These are phyloP conservation scores for Sthenelais limicola DNA, from an alignment of 2,888 invertebrate species.

Conservation along the genomic window DNA sequence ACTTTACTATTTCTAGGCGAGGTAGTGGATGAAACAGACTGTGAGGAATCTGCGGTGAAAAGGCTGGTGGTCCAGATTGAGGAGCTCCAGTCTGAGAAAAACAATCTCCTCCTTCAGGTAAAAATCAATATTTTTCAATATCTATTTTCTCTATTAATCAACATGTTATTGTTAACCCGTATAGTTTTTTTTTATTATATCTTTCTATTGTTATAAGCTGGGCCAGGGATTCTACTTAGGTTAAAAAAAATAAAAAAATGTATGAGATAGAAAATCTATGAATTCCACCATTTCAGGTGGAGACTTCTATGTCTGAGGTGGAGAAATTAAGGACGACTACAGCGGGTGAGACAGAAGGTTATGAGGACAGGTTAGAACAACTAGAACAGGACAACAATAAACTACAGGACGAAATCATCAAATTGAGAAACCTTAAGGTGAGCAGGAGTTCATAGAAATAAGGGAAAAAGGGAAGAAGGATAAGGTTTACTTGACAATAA, in stretches of 20 bases:
- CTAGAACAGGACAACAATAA: slow-evolving; percentile 22
- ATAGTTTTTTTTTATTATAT: no score
- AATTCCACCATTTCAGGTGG: background rate
- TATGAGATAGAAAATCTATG: no score
- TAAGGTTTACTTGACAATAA: no score
- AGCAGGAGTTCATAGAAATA: no score
- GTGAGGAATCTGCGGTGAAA: background rate
- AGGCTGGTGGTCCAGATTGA: slow-evolving; percentile 16
- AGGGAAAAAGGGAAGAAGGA: no score
- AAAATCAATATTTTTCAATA: no score
- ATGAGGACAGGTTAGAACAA: slow-evolving; percentile 4
- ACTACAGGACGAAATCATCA: slow-evolving; percentile 31
- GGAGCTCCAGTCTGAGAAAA: slow-evolving; percentile 14
- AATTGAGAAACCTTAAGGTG: slow-evolving; percentile 31
- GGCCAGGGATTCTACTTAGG: no score
- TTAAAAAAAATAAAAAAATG: no score
- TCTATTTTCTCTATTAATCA: no score
- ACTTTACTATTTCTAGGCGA: slow-evolving; percentile 11
- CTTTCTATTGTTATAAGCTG: no score
- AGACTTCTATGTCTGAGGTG: slow-evolving; percentile 6
- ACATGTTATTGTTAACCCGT: no score
- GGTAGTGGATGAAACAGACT: background rate
- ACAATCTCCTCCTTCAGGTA: background rate
- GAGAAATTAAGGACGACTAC: slow-evolving; percentile 7
- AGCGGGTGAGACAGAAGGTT: background rate